Evolutionary conservation across 2,888 invertebrate species (phyloP), one percentile per base, ranked within the genome.

Genomic region (Pachycephus smyrnensis): DNA sequence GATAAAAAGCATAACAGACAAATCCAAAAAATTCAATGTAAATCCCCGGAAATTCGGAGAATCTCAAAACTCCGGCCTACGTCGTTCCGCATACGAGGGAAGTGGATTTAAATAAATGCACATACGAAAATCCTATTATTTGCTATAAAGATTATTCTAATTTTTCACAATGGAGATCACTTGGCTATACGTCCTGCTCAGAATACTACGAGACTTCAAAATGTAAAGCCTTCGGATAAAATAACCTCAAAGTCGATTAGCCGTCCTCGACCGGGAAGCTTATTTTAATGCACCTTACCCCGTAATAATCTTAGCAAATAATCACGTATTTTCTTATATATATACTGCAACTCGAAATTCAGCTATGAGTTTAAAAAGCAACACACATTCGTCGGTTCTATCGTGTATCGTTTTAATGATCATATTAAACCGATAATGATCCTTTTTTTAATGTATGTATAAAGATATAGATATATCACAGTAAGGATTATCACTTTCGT

Each of bases 401-500:
- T 9, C 23, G 23, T 23, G 23, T 55, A 23, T 55, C 55, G 23
- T 55, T 55, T 55, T 23, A 55, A 55, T 55, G 55, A 23, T 23
- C 55, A 23, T 23, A 1, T 55, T 55, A 23, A 55, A 55, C 55
- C 23, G 55, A 55, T 55, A 55, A 23, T 23, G 55, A 55, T 55
- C 33, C 1, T 23, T 55, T 55, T 23, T 55, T 40, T 15, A 40
- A 55, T 23, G 23, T 55, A 1, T 55, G 6, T 40, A 55, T 55
- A 55, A 23, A 23, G 23, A 55, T 75, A 75, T 30, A 31, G 23
- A 77, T 75, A 71, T 77, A 77, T 77, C 77, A 77, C 77, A 77
- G 77, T 77, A 75, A 55, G 71, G 40, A 69, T 69, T 77, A 77
- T 77, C 77, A 77, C 77, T 77, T 40, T 75, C 23, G 12, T 55